Conservation (phyloP, 2,888 invertebrate genomes). For the Lordiphosa andalusiaca region DNA sequence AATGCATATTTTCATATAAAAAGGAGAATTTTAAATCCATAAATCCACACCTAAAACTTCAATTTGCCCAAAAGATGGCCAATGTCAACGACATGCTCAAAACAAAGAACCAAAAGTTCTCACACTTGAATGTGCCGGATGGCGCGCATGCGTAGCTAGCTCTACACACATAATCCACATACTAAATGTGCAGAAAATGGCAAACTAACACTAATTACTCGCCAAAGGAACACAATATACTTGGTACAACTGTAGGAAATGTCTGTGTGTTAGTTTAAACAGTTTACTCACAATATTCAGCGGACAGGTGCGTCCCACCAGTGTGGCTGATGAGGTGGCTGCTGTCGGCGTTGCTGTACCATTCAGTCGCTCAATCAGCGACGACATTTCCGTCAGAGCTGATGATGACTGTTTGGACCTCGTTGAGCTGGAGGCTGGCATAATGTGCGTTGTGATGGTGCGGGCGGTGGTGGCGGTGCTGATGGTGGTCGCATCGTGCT, state of each 20-base stretch:
- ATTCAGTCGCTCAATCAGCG: conserved; percentile 51
- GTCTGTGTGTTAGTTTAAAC: not conserved
- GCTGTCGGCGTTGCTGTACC: conserved; percentile 24
- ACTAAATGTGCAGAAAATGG: conserved; percentile 48
- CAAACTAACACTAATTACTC: conserved; percentile 48
- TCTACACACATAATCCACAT: conserved; percentile 12
- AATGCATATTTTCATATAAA: no score
- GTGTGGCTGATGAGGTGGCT: conserved; percentile 28
- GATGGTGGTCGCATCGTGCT: conserved; percentile 13
- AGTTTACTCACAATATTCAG: conserved; percentile 78
- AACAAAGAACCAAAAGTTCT: conserved; percentile 18
- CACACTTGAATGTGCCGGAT: conserved; percentile 28
- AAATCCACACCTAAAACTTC: no score
- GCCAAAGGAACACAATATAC: conserved; percentile 8
- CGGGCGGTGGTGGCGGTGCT: conserved; percentile 11
- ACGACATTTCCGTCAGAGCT: conserved; percentile 45
- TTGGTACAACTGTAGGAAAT: not conserved
- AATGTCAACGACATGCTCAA: not conserved
- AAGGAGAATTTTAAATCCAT: no score
- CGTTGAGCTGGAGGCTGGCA: conserved; percentile 31
- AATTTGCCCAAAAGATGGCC: no score
- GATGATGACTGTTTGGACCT: conserved; percentile 30
- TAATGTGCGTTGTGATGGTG: conserved; percentile 27
- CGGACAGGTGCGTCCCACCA: conserved; percentile 74
- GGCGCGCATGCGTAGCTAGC: conserved; percentile 21